These are phyloP conservation scores for Xylocopa sonorina DNA, from an alignment of 1,140 invertebrate genomes.

Conservation along the genomic window DNA sequence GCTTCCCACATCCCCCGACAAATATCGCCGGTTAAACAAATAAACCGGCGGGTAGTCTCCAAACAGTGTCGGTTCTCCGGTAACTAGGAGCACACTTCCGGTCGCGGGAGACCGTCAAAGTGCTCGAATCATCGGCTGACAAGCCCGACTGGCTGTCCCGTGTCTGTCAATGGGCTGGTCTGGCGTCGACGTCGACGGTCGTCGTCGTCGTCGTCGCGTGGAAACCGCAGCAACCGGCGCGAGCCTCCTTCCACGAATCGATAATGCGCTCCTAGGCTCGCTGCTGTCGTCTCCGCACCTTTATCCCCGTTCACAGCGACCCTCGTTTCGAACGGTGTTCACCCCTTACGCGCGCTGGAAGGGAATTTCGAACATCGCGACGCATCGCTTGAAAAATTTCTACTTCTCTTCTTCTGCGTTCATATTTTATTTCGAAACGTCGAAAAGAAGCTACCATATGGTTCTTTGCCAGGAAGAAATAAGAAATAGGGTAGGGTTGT, in stretches of 20 bases:
- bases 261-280: constrained; percentile 49
- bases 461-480: too few relatives aligned
- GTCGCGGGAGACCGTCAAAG: constrained; percentile 3
- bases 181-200: constrained; percentile 10
- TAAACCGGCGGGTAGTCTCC: background rate
- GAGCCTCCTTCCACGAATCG: constrained; percentile 52
- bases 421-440: too few relatives aligned
- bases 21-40: background rate
- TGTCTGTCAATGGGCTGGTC: constrained; percentile 32
- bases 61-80: constrained; percentile 16
- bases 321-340: too few relatives aligned
- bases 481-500: too few relatives aligned
- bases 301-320: background rate
- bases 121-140: constrained; percentile 21
- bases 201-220: constrained; percentile 33
- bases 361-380: too few relatives aligned
- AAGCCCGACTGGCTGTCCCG: constrained; percentile 23
- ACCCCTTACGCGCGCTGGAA: too few relatives aligned
- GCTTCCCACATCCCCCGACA: too few relatives aligned
- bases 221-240: constrained; percentile 48
- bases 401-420: too few relatives aligned
- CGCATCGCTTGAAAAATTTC: too few relatives aligned
- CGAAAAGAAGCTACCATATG: too few relatives aligned
- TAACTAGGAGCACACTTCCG: constrained; percentile 25
- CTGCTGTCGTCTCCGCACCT: background rate